Conservation (phyloP, 2,113 vertebrate genomes). For the Dipodomys spectabilis region DNA sequence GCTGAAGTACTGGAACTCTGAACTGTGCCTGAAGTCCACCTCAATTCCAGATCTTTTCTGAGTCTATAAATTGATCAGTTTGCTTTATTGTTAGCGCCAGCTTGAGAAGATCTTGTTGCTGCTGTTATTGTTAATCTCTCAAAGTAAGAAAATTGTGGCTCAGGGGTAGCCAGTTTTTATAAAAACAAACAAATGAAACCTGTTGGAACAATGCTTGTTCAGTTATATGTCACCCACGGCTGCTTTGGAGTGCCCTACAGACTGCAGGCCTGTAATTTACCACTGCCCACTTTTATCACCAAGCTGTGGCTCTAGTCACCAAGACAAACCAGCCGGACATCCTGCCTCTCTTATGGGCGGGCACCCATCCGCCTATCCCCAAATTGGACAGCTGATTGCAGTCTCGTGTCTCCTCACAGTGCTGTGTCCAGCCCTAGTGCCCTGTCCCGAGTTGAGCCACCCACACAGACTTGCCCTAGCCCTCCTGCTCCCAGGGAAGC, state of each 20-base stretch:
- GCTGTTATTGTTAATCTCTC: neutral
- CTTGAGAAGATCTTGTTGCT: neutral
- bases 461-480: neutral
- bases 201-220: neutral
- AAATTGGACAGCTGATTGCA: neutral
- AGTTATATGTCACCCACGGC: neutral
- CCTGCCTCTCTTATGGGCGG: neutral
- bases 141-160: neutral
- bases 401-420: neutral
- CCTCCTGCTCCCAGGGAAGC: neutral
- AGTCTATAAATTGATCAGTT: neutral
- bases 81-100: neutral
- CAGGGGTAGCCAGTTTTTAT: neutral
- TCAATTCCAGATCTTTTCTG: neutral
- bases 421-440: too few relatives aligned
- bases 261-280: too few relatives aligned
- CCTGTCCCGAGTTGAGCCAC: neutral
- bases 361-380: too few relatives aligned
- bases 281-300: neutral
- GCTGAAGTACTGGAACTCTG: neutral
- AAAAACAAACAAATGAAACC: too few relatives aligned
- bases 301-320: neutral
- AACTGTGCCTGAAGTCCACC: constrained; percentile 13
- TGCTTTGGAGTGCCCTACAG: neutral
- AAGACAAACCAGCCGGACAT: neutral